A percentile compares a stretch with the other conserved stretches of the same genome.
Evolutionary conservation across 2,888 invertebrate genomes (phyloP).

Genomic region (Cephus pulcher): DNA sequence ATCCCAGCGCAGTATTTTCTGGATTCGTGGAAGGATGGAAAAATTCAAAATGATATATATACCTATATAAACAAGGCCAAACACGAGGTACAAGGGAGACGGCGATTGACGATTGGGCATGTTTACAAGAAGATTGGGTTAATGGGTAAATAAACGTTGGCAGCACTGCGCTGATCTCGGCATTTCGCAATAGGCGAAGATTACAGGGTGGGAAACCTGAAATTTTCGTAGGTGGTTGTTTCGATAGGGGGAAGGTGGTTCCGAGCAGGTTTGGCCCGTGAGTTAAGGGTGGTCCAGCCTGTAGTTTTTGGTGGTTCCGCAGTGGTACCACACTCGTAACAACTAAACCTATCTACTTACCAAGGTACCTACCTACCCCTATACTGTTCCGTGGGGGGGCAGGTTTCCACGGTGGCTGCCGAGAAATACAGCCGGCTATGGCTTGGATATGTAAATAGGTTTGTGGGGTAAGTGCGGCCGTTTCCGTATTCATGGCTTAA

Average conservation of each 20-base stretch:
- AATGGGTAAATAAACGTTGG: conserved; percentile 25
- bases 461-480: conserved; percentile 34
- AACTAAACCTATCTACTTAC: background rate
- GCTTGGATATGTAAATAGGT: conserved; percentile 38
- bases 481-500: conserved; percentile 40
- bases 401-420: background rate
- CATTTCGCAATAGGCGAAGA: conserved; percentile 26
- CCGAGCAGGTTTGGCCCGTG: background rate
- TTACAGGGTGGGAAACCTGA: conserved; percentile 20
- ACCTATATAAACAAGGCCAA: background rate
- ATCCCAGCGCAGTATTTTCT: background rate
- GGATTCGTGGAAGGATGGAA: background rate
- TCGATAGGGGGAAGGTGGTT: background rate
- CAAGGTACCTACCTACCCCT: background rate
- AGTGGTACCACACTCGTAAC: background rate
- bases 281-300: background rate
- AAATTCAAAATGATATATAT: background rate
- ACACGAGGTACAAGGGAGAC: too few relatives aligned
- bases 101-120: background rate
- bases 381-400: background rate
- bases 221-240: background rate
- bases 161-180: conserved; percentile 15
- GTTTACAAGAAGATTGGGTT: conserved; percentile 22
- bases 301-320: background rate
- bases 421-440: background rate